Evolutionary conservation across 2,888 invertebrate genomes (phyloP).

Genomic region (Oscheius sp.): DNA sequence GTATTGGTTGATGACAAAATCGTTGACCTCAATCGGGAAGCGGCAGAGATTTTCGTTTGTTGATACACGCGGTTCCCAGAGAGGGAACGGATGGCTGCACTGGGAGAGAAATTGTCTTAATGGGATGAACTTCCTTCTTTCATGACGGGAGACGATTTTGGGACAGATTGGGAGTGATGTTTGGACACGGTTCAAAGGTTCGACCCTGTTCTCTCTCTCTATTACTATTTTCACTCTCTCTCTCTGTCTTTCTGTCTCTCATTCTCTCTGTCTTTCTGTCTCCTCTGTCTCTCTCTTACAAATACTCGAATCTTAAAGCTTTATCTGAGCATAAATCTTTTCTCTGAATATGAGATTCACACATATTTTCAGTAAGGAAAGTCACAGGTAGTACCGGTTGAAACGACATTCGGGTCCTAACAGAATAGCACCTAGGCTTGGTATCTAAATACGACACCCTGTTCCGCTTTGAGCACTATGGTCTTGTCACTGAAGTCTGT

Average conservation of each 20-base stretch:
- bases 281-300: too few species aligned
- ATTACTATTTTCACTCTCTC: background rate
- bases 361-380: too few species aligned
- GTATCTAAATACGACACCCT: constrained; percentile 65
- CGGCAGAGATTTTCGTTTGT: constrained; percentile 1
- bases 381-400: too few species aligned
- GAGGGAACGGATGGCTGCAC: background rate
- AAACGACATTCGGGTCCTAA: too few species aligned
- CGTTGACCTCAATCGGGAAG: constrained; percentile 11
- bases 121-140: background rate
- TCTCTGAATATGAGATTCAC: too few species aligned
- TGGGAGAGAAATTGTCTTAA: background rate
- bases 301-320: too few species aligned
- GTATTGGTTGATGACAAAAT: background rate
- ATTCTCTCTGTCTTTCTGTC: too few species aligned
- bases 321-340: too few species aligned
- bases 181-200: background rate
- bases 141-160: background rate
- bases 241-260: background rate
- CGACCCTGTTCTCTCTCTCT: background rate
- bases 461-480: constrained; percentile 57
- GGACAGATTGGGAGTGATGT: background rate
- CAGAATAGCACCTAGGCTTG: constrained; percentile 32
- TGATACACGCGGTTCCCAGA: background rate
- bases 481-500: constrained; percentile 51